Conservation (phyloP, 2,797 vertebrate genomes). For the Diglossa cyanea region DNA sequence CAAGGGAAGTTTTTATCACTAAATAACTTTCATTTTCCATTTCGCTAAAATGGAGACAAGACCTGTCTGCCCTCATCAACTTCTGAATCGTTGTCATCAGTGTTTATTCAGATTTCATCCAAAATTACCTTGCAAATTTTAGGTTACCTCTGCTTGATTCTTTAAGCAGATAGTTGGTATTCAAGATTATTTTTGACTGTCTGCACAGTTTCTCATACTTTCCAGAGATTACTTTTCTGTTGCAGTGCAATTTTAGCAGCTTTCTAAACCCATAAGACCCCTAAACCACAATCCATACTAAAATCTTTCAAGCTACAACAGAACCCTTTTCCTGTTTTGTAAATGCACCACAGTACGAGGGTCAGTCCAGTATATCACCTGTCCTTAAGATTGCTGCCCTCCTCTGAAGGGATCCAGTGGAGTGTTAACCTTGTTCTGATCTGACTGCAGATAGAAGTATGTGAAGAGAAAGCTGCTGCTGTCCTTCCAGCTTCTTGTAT, state of each 20-base stretch:
- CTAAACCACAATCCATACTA: background rate
- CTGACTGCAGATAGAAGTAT: slow-evolving; percentile 83
- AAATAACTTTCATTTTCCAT: background rate
- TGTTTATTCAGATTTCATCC: background rate
- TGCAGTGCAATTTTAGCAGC: background rate
- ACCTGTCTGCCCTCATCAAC: background rate
- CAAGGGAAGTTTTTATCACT: background rate
- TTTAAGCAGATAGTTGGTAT: background rate
- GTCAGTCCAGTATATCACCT: background rate
- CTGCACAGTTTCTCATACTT: background rate
- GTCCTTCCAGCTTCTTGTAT: slow-evolving; percentile 92
- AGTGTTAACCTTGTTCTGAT: background rate
- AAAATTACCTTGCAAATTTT: background rate
- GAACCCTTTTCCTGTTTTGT: background rate
- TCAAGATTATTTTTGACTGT: background rate
- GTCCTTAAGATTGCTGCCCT: background rate
- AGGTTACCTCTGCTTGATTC: background rate
- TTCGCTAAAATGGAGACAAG: background rate
- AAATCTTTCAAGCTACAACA: background rate
- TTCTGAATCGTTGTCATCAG: background rate
- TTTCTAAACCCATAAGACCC: background rate
- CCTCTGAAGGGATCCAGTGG: background rate
- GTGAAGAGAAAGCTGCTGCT: slow-evolving; percentile 90
- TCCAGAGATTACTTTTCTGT: background rate
- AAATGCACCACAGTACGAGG: background rate